Percentiles rank a stretch among this genome's conserved stretches.
Evolutionary conservation across 2,113 vertebrate species (phyloP).

Genomic region (Galbula dea): DNA sequence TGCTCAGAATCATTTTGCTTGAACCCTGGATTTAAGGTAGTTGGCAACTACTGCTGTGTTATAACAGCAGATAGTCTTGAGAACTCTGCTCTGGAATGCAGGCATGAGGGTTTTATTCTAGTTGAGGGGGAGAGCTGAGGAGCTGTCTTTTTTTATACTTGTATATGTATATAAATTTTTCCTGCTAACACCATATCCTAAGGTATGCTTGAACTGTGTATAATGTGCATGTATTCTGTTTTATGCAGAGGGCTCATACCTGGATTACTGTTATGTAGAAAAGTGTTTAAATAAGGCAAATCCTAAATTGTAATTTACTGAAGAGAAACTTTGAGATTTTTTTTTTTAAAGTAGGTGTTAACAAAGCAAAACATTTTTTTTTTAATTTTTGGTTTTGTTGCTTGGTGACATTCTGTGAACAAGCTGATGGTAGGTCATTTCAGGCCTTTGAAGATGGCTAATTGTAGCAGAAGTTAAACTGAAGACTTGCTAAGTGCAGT

Average conservation of each 20-base stretch:
- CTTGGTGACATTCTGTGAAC: neutral
- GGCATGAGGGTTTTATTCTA: neutral
- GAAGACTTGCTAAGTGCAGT: constrained; percentile 34
- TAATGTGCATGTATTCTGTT: neutral
- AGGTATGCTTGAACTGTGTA: neutral
- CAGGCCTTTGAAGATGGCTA: constrained; percentile 34
- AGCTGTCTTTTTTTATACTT: neutral
- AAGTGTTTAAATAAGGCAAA: neutral
- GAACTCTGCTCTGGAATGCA: neutral
- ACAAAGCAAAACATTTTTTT: neutral
- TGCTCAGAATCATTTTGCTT: neutral
- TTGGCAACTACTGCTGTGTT: neutral
- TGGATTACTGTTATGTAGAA: neutral
- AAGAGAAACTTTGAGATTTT: neutral
- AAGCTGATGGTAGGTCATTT: constrained; percentile 9
- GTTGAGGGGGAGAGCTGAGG: neutral
- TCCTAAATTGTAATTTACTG: neutral
- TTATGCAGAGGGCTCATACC: neutral
- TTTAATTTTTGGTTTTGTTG: neutral
- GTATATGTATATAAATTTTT: neutral
- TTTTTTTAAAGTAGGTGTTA: neutral
- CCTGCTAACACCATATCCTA: neutral
- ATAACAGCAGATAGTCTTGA: neutral
- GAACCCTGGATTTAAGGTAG: neutral
- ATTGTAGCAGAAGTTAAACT: constrained; percentile 29